Evolutionary conservation across 2,888 invertebrate genomes (phyloP).

Genomic region (Keiferia lycopersicella): DNA sequence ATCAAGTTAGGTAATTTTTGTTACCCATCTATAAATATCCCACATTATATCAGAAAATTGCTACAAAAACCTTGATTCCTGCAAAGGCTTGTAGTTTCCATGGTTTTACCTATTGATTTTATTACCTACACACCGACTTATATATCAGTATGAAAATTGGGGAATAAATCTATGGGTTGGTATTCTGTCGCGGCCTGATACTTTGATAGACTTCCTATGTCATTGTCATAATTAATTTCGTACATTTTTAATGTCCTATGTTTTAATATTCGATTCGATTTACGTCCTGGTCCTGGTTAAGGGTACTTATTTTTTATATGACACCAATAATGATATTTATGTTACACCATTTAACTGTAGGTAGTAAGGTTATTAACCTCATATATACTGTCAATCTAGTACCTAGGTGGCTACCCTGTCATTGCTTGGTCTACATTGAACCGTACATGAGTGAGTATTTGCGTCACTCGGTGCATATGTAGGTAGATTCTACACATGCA

Average conservation of each 20-base stretch:
- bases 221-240: too few relatives aligned
- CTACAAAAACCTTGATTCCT: too few relatives aligned
- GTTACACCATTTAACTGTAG: too few relatives aligned
- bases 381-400: neutral
- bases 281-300: too few relatives aligned
- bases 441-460: conserved; percentile 17
- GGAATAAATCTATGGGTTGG: neutral
- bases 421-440: conserved; percentile 9
- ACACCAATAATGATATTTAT: too few relatives aligned
- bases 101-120: neutral
- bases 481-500: neutral
- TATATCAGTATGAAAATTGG: neutral
- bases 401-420: neutral
- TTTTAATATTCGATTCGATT: too few relatives aligned
- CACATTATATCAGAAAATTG: too few relatives aligned
- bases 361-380: too few relatives aligned
- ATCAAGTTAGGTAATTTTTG: too few relatives aligned
- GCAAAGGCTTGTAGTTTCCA: neutral
- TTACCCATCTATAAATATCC: too few relatives aligned
- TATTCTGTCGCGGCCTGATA: conserved; percentile 8
- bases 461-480: conserved; percentile 19
- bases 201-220: conserved; percentile 4
- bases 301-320: too few relatives aligned
- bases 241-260: too few relatives aligned
- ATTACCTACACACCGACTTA: neutral